These are phyloP conservation scores for Bubo bubo DNA, from an alignment of 2,113 vertebrate genomes.

Conservation along the genomic window DNA sequence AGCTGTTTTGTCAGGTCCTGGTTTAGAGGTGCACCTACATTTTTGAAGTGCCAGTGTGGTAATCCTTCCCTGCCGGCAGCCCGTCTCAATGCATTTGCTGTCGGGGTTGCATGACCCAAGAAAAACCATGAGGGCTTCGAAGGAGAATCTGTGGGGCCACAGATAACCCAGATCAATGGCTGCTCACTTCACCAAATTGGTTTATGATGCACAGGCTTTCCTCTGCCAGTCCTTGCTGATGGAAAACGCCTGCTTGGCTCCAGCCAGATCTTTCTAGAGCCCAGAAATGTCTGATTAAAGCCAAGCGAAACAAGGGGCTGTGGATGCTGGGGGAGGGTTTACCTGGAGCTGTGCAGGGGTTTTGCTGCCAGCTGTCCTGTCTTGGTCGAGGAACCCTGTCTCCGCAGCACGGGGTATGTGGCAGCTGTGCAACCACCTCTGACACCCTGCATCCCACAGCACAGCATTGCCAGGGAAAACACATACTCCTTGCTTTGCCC, in stretches of 20 bases:
- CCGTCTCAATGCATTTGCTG: accelerated
- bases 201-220: not conserved
- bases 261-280: not conserved
- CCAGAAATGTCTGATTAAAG: not conserved
- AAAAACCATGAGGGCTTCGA: accelerated
- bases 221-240: not conserved
- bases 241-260: not conserved
- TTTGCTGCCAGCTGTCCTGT: not conserved
- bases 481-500: not conserved
- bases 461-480: not conserved
- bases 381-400: not conserved
- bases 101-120: not conserved
- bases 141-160: not conserved
- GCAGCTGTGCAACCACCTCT: not conserved
- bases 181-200: not conserved
- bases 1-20: not conserved
- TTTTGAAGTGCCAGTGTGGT: not conserved
- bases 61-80: not conserved
- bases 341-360: not conserved
- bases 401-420: accelerated
- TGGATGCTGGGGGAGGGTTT: not conserved
- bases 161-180: accelerated
- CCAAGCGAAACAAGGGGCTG: not conserved
- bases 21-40: not conserved
- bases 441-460: not conserved